Base-by-base conservation (phyloP, 1,140 invertebrate species). In the Lethocerus indicus region DNA sequence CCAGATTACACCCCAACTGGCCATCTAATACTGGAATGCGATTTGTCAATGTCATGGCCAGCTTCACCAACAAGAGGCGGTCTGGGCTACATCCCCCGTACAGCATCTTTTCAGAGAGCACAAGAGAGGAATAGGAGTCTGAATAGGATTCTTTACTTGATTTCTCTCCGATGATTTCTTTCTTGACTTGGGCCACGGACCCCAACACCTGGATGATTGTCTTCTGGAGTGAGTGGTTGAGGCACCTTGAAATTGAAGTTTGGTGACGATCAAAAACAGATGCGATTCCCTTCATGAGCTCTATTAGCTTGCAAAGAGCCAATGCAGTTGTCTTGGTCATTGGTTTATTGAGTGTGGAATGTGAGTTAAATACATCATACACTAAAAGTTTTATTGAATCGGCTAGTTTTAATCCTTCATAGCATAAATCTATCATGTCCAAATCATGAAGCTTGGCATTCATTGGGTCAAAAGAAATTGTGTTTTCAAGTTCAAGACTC, bases 241-340 rank as follows among this genome's bases (percentile, higher is more conserved):
- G 66, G 35, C 73, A 74, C 60, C 75, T 74, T 27, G 71, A 64
- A 28, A 76, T 71, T 53, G 66, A 59, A 52, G 72, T 63, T 48
- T 70, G 69, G 60, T 83, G 71, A 40, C 74, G 61, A 43, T 72
- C 68, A 54, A 74, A 76, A 1, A 61, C 73, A 51, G 73, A 72
- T 62, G 83, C 74, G 56, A 91, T 72, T 14, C 75, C 73, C 67
- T 90, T 90, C 7, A 93, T 65, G 12, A 88, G 65, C 64, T 93
- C 87, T 27, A 89, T 71, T 12, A 92, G 66, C 60, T 77, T 74
- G 67, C 87, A 93, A 25, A 94, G 64, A 16, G 73, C 71, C 32
- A 83, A 68, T 3, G 89, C 75, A 29, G 78, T 74, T 23, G 74
- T 77, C 63, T 87, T 85, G 1, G 77, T 79, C 66, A 94, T 79